Base-by-base conservation (phyloP, 1,140 invertebrate species). In the Lutraria rhynchaena region DNA sequence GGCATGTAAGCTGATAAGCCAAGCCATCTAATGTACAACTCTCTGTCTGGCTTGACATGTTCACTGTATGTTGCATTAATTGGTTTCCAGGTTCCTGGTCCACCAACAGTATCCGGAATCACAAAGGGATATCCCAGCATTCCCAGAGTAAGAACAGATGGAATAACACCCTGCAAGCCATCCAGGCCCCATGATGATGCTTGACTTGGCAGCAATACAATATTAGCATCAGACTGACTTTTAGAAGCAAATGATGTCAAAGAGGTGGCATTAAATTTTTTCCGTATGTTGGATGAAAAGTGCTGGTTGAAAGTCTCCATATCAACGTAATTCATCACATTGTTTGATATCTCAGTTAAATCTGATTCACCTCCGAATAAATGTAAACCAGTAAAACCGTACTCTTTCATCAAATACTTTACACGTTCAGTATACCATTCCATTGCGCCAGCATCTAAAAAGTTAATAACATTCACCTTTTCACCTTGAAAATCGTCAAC, bases 31-130 rank as follows among this genome's bases (percentile, higher is more conserved):
- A 98, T 94, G 86, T 96, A 98, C 24, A 98, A 92, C 91, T 98
- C 96, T 78, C 95, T 94, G 1, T 94, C 94, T 0, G 96, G 96
- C 51, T 83, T 57, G 15, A 67, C 91, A 44, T 94, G 90, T 80
- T 94, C 92, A 15, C 9, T 53, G 22, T 46, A 49, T 13, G 53
- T 29, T 1, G 29, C 29, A 53, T 27, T 57, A 0, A 49, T 63
- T 19, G 41, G 60, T 1, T 87, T 33, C 85, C 87, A 24, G 92
- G 94, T 90, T 0, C 95, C 96, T 90, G 98, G 98, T 1, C 97
- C 97, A 2, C 97, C 97, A 85, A 99, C 95, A 96, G 98, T 97
- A 88, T 98, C 97, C 0, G 97, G 97, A 7, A 98, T 91, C 7
- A 98, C 95, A 85, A 96, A 95, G 0, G 95, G 94, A 91, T 98